phyloP scores from a whole-genome alignment of 2,797 vertebrate genomes.

The Aselliscus stoliczkanus region DNA sequence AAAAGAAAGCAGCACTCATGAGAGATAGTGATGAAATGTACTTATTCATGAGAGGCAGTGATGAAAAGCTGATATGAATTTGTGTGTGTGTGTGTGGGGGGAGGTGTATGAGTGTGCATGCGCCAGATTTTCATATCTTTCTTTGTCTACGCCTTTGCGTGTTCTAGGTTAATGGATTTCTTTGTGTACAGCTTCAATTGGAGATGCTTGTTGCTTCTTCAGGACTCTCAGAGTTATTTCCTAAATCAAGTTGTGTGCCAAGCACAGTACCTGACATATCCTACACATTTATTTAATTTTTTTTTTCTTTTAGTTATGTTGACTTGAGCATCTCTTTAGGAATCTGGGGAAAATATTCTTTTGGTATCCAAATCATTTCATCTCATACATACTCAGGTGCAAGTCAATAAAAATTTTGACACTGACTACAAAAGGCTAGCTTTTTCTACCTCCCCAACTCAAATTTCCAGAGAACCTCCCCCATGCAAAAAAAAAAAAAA shows the following conservation, averaged over 20 bases:
- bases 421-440: not conserved
- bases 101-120: too few species aligned
- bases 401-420: not conserved
- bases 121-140: not conserved
- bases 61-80: not conserved
- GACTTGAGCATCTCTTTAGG: not conserved
- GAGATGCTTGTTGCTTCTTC: not conserved
- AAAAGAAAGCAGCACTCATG: slow-evolving; percentile 8
- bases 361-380: not conserved
- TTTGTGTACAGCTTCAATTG: not conserved
- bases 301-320: not conserved
- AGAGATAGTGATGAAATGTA: not conserved
- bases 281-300: not conserved
- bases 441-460: not conserved
- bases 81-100: not conserved
- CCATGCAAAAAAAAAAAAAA: too few species aligned
- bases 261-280: not conserved
- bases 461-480: not conserved
- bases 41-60: not conserved
- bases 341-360: not conserved
- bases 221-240: not conserved
- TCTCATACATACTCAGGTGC: not conserved
- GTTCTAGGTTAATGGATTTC: not conserved
- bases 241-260: not conserved
- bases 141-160: not conserved